Percentiles rank a stretch among this genome's conserved stretches.
phyloP scores from a whole-genome alignment of 2,888 invertebrate genomes.

The Abrostola triplasia region DNA sequence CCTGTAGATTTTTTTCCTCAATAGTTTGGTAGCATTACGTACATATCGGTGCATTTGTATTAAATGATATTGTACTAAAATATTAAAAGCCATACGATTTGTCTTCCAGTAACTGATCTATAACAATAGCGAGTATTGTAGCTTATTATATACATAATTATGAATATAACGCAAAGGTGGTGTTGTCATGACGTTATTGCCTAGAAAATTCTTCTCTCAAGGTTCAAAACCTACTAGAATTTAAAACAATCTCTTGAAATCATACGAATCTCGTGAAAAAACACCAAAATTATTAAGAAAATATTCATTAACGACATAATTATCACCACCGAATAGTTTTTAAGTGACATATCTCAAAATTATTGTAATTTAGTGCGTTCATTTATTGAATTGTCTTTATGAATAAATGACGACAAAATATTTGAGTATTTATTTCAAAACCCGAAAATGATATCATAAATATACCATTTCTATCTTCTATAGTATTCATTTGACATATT shows the following conservation, averaged over 20 bases:
- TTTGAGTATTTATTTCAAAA: slow-evolving; percentile 11
- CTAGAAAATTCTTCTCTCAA: slow-evolving; percentile 16
- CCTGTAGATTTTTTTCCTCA: slow-evolving; percentile 79
- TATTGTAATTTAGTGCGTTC: slow-evolving; percentile 88
- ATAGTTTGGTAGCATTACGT: slow-evolving; percentile 83
- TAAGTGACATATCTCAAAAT: slow-evolving; percentile 88
- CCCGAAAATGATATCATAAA: too few relatives aligned
- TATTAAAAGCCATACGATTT: slow-evolving; percentile 89
- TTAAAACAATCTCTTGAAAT: slow-evolving; percentile 8
- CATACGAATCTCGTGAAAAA: slow-evolving; percentile 20
- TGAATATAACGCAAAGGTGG: slow-evolving; percentile 72
- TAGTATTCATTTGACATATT: too few relatives aligned
- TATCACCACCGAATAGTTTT: slow-evolving; percentile 76
- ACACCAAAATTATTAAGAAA: slow-evolving; percentile 47
- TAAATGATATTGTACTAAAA: slow-evolving; percentile 78
- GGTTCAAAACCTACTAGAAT: slow-evolving; percentile 33
- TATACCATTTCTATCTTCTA: too few relatives aligned
- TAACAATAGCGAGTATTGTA: slow-evolving; percentile 87
- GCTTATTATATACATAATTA: slow-evolving; percentile 85
- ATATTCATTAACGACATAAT: slow-evolving; percentile 66
- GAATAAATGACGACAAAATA: slow-evolving; percentile 86
- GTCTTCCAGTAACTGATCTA: slow-evolving; percentile 89
- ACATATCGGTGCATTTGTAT: slow-evolving; percentile 85
- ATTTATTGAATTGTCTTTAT: slow-evolving; percentile 88
- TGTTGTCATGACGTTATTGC: slow-evolving; percentile 69